These are phyloP conservation scores for Thamnophis sirtalis DNA, from an alignment of 2,113 vertebrate species.

Conservation along the genomic window DNA sequence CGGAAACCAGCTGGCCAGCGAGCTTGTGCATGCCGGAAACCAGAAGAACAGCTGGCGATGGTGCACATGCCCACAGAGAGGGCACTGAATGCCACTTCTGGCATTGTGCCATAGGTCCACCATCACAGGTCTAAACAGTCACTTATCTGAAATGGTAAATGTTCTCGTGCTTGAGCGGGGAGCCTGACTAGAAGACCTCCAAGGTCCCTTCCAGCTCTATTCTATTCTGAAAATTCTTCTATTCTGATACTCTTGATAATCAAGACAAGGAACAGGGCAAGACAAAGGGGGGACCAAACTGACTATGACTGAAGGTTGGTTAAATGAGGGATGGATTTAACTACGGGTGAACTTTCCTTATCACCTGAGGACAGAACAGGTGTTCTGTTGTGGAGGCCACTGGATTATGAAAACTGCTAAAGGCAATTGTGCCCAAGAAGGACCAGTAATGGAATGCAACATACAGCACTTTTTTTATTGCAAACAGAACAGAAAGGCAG, in stretches of 20 bases:
- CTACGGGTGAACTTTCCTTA: background rate
- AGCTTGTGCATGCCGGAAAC: too few relatives aligned
- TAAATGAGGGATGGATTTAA: background rate
- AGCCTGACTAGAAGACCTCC: too few relatives aligned
- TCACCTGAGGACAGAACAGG: background rate
- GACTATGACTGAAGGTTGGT: background rate
- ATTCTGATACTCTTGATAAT: background rate
- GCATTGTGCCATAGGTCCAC: too few relatives aligned
- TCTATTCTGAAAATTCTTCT: too few relatives aligned
- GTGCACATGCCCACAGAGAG: too few relatives aligned
- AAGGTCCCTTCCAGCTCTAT: too few relatives aligned
- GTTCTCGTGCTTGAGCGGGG: too few relatives aligned
- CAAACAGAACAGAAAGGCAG: background rate
- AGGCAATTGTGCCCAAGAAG: background rate
- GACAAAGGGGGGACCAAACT: background rate
- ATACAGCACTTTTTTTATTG: background rate
- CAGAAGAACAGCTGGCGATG: too few relatives aligned
- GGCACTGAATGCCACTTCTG: too few relatives aligned
- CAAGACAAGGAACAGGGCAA: background rate
- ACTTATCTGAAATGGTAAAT: too few relatives aligned
- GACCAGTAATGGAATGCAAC: background rate
- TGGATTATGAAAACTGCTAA: background rate
- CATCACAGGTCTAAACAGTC: too few relatives aligned
- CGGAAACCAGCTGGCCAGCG: too few relatives aligned
- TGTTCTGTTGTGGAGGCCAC: background rate